phyloP scores from a whole-genome alignment of 2,113 vertebrate species.

The Puntigrus tetrazona region DNA sequence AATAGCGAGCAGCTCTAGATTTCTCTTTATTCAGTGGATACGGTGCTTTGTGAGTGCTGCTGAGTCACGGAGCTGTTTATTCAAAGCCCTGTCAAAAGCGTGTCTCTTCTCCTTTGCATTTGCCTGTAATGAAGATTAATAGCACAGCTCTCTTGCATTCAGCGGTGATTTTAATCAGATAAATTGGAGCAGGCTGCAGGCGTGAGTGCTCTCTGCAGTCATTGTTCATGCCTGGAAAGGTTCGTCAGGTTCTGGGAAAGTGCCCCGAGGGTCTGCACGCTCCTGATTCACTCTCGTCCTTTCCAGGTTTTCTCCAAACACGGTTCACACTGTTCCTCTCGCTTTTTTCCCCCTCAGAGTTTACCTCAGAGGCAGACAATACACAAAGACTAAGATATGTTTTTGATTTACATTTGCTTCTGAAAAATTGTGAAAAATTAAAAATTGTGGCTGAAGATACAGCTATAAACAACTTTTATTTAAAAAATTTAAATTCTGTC shows the following conservation, averaged over 20 bases:
- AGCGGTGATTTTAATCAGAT: conserved; percentile 49
- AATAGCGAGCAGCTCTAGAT: conserved; percentile 15
- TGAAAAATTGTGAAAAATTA: too few species aligned
- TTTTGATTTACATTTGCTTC: neutral
- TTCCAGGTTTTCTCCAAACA: conserved; percentile 11
- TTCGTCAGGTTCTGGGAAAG: conserved; percentile 51
- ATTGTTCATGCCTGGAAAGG: conserved; percentile 37
- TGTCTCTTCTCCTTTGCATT: conserved; percentile 30
- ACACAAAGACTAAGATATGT: neutral
- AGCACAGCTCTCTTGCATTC: conserved; percentile 23
- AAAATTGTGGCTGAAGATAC: too few species aligned
- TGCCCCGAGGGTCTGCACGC: neutral
- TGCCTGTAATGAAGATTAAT: conserved; percentile 55
- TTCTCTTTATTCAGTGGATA: conserved; percentile 21
- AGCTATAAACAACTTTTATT: too few species aligned
- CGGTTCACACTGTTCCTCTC: neutral
- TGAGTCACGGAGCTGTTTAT: conserved; percentile 53
- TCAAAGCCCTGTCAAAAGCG: conserved; percentile 48
- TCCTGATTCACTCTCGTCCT: conserved; percentile 15
- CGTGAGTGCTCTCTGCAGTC: conserved; percentile 19
- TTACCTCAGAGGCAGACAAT: neutral
- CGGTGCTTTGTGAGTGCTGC: conserved; percentile 34
- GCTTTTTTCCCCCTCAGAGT: neutral
- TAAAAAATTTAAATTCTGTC: neutral
- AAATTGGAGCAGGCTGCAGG: conserved; percentile 34